Evolutionary conservation across 1,140 invertebrate genomes (phyloP), one percentile per base, ranked within the genome.

Genomic region (Reticulitermes speratus): DNA sequence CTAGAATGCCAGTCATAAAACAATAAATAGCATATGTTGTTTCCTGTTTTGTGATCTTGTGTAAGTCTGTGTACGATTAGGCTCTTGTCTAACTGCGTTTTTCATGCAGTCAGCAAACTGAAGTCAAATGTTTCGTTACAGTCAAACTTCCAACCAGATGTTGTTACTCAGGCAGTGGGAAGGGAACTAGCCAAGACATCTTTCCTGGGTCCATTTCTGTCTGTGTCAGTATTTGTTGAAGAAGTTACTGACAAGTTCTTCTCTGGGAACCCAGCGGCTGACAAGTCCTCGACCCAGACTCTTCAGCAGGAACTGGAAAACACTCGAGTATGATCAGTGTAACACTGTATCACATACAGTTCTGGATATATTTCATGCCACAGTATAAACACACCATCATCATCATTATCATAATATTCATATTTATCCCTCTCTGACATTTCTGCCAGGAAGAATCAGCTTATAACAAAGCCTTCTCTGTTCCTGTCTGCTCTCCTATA

Each of bases 201-300:
- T 52, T 98, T 95, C 88, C 92, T 99, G 1, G 97, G 97, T 44
- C 97, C 97, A 0, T 99, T 99, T 90, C 92, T 99, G 44, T 94
- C 94, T 19, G 93, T 98, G 0, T 98, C 97, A 0, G 93, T 98
- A 0, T 98, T 99, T 90, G 97, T 96, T 52, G 97, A 99, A 90
- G 98, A 99, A 90, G 94, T 97, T 21, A 96, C 95, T 0, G 93
- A 94, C 87, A 92, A 94, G 89, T 94, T 94, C 87, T 93, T 95
- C 89, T 92, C 91, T 81, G 93, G 92, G 3, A 93, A 92, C 88
- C 89, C 91, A 44, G 88, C 90, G 75, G 92, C 91, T 14, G 93
- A 94, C 86, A 93, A 93, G 89, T 91, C 92, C 44, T 91, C 96
- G 83, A 94, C 93, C 87, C 91, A 93, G 59, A 94, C 95, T 8